Evolutionary conservation across 2,113 vertebrate species (phyloP), one percentile per base, ranked within the genome.

Genomic region (Falcunculus frontatus): DNA sequence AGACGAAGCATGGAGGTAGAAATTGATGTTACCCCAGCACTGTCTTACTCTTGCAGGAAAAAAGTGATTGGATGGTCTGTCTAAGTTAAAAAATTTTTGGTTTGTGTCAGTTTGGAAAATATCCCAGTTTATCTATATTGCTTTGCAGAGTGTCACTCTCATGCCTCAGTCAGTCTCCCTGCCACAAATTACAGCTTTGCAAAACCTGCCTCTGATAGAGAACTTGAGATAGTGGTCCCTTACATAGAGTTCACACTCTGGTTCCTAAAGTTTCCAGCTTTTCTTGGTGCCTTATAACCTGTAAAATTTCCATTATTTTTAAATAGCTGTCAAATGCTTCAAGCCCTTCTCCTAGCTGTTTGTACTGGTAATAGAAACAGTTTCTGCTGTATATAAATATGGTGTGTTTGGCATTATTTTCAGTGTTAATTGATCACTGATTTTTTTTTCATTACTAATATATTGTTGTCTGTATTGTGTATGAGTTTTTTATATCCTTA

Each of bases 1-100:
- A 94, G 79, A 88, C n/a, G 73, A 78, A 87, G 42, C 60, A 64
- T 50, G 65, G 50, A 89, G 65, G 67, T 78, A 77, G 77, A 94
- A 94, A 93, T 91, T 92, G 95, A 97, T 96, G 92, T 50, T 35
- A 76, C 67, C 83, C 96, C 86, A 93, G 55, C 85, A 67, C 92
- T 96, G 86, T 97, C 89, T 84, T 96, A 53, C 83, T 94, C 76
- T 95, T 95, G 81, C 46, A 62, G 95, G 96, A 94, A 64, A 63
- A 65, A 96, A 80, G 89, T 96, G 88, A 95, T 76, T 77, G 92
- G 82, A 90, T 93, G 49, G 76, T 25, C 39, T 96, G 79, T 81
- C 77, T 87, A 44, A 29, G 63, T 84, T 84, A 59, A 91, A 97
- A 16, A 21, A 63, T 37, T 84, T 63, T 84, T 64, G 39, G 35